These are phyloP conservation scores for Lobophora halterata DNA, from an alignment of 2,888 invertebrate species.

Conservation along the genomic window DNA sequence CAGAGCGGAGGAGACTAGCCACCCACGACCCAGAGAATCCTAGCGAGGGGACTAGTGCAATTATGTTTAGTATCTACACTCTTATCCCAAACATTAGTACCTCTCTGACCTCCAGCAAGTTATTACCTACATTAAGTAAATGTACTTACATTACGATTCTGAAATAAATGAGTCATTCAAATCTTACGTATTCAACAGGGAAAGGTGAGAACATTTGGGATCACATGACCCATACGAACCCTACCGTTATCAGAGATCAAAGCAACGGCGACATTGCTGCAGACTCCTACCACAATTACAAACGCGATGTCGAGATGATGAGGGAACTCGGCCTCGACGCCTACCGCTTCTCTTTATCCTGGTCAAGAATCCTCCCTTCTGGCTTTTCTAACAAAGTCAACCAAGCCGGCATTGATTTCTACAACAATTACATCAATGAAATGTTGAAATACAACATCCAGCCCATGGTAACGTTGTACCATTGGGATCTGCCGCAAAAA, in stretches of 20 bases:
- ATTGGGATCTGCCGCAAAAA: slow-evolving; percentile 77
- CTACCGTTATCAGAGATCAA: slow-evolving; percentile 40
- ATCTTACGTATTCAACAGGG: slow-evolving; percentile 32
- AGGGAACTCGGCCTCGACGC: slow-evolving; percentile 64
- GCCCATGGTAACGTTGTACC: slow-evolving; percentile 80
- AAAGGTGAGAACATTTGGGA: slow-evolving; percentile 61
- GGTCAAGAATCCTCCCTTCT: slow-evolving; percentile 82
- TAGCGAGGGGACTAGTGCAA: too few species aligned
- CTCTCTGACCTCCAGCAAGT: too few species aligned
- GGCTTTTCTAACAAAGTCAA: slow-evolving; percentile 76
- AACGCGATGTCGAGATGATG: slow-evolving; percentile 76
- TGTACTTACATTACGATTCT: too few species aligned
- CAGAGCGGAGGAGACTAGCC: too few species aligned
- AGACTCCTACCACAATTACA: slow-evolving; percentile 81
- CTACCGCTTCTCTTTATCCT: slow-evolving; percentile 80
- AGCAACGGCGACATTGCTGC: slow-evolving; percentile 81
- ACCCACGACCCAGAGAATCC: too few species aligned
- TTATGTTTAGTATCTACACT: too few species aligned
- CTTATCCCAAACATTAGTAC: too few species aligned
- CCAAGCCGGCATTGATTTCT: slow-evolving; percentile 82
- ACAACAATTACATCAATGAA: slow-evolving; percentile 83
- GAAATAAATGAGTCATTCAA: too few species aligned
- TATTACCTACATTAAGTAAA: too few species aligned
- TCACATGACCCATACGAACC: slow-evolving; percentile 46
- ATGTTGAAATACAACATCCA: slow-evolving; percentile 80